Evolutionary conservation across 2,113 vertebrate species (phyloP), one percentile per base, ranked within the genome.

Genomic region (Monopterus albus): DNA sequence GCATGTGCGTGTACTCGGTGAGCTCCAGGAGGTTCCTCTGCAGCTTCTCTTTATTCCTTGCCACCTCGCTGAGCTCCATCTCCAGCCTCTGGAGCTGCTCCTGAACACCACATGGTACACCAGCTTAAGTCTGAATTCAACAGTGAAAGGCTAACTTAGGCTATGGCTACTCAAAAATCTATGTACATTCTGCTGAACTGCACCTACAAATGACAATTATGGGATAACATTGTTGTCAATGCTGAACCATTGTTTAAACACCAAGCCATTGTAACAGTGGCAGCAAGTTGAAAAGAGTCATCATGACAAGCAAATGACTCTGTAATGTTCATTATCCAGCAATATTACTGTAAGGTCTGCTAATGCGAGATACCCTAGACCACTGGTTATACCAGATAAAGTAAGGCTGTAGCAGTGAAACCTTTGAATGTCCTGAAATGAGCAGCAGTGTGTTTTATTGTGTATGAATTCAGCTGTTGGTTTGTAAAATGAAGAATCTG

Each of bases 61-160:
- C 95, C 47, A 99, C 94, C 86, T 99, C 97, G 1, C 96, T 94
- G 79, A 99, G 87, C 79, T 99, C 97, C 72, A 95, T 93, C 86
- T 99, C 97, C 14, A 99, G 93, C 78, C 98, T 95, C 90, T 98
- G 97, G 39, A 99, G 83, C 79, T 98, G 97, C 76, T 99, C 98
- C 98, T 99, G 74, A 28, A 77, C 18, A 38, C 17, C 26, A 69
- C 28, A 79, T 14, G 20, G 11, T 57, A 55, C 50, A 53, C 40
- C 9, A 14, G 23, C 23, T 40, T 17, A 15, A 38, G 14, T 36
- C 23, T 52, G 8, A 49, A n/a, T 69, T 69, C 9, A 43, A 23
- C 35, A 23, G 26, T 20, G 3, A 20, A 18, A 23, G 31, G 33
- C 28, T 50, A 17, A 42, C 6, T 21, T n/a, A n/a, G n/a, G n/a